A percentile compares a stretch with the other conserved stretches of the same genome.
phyloP scores from a whole-genome alignment of 2,888 invertebrate genomes.

The Drosophila prostipennis region DNA sequence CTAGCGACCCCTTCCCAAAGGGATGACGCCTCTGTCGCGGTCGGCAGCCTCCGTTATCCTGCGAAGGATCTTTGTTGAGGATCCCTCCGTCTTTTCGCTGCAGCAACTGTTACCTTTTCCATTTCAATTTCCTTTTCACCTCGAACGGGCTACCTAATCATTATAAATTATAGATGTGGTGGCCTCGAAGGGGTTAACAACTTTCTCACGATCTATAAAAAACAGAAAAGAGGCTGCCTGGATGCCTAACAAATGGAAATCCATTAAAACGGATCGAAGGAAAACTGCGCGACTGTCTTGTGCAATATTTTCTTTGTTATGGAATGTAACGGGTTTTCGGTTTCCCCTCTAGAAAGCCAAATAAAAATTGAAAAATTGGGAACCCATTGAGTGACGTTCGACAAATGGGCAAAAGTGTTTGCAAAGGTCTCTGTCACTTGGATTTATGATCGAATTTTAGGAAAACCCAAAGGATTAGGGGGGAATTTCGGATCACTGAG shows the following conservation, averaged over 20 bases:
- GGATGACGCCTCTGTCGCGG: slow-evolving; percentile 69
- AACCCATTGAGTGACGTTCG: slow-evolving; percentile 29
- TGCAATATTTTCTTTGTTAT: slow-evolving; percentile 54
- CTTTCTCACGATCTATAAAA: slow-evolving; percentile 76
- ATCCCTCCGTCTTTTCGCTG: slow-evolving; percentile 67
- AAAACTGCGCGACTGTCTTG: not conserved
- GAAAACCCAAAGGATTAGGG: slow-evolving; percentile 10
- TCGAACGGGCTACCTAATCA: slow-evolving; percentile 66
- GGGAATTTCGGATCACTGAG: not conserved
- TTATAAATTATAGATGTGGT: slow-evolving; percentile 78
- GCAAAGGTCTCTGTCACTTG: slow-evolving; percentile 33
- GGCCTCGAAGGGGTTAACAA: slow-evolving; percentile 76
- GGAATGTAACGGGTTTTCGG: slow-evolving; percentile 32
- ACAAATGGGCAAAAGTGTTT: slow-evolving; percentile 62
- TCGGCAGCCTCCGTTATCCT: slow-evolving; percentile 35
- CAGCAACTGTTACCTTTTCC: slow-evolving; percentile 69
- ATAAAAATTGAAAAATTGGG: slow-evolving; percentile 9
- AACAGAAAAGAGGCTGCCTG: slow-evolving; percentile 8
- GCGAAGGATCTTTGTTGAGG: slow-evolving; percentile 5
- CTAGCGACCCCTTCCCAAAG: slow-evolving; percentile 61
- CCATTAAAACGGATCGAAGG: slow-evolving; percentile 51
- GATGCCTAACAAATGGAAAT: slow-evolving; percentile 33
- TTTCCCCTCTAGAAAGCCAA: slow-evolving; percentile 5
- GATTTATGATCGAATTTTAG: slow-evolving; percentile 62
- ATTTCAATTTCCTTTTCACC: slow-evolving; percentile 25